These are phyloP conservation scores for Polypedilum pembai DNA, from an alignment of 1,140 invertebrate species.

Conservation along the genomic window DNA sequence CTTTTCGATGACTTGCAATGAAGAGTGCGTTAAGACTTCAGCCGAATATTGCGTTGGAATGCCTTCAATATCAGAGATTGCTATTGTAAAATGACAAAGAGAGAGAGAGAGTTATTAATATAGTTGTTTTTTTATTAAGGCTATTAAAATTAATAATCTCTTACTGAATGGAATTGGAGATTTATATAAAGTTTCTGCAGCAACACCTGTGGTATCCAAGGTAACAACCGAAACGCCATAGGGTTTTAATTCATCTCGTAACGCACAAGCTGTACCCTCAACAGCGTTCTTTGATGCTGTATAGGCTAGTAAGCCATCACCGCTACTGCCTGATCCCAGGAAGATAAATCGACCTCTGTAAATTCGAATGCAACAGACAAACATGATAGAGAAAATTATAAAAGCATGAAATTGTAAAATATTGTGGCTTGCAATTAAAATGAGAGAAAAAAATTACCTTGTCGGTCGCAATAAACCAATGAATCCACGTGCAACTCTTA, in stretches of 20 bases:
- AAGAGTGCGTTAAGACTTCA: conserved; percentile 39
- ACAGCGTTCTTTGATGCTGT: conserved; percentile 61
- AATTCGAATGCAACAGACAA: conserved; percentile 40
- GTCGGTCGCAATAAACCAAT: conserved; percentile 54
- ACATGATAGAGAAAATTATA: too few relatives aligned
- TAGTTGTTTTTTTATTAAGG: background rate
- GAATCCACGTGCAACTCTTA: conserved; percentile 65
- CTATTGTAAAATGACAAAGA: conserved; percentile 31
- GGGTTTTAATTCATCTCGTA: conserved; percentile 58
- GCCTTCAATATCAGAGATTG: conserved; percentile 35
- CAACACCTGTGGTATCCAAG: conserved; percentile 61
- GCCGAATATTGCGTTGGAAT: conserved; percentile 43
- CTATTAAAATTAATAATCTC: conserved; percentile 34
- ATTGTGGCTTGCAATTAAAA: background rate
- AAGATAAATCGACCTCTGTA: conserved; percentile 52
- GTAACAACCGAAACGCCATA: conserved; percentile 65
- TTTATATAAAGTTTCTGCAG: conserved; percentile 54
- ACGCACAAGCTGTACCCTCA: conserved; percentile 61
- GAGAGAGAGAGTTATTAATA: background rate
- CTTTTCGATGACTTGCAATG: conserved; percentile 40
- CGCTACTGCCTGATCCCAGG: conserved; percentile 46
- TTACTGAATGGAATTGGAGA: conserved; percentile 49
- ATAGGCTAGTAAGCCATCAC: conserved; percentile 56
- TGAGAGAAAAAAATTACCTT: background rate
- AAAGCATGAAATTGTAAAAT: background rate